Conservation (phyloP, 2,888 invertebrate species). For the Monochamus alternatus region DNA sequence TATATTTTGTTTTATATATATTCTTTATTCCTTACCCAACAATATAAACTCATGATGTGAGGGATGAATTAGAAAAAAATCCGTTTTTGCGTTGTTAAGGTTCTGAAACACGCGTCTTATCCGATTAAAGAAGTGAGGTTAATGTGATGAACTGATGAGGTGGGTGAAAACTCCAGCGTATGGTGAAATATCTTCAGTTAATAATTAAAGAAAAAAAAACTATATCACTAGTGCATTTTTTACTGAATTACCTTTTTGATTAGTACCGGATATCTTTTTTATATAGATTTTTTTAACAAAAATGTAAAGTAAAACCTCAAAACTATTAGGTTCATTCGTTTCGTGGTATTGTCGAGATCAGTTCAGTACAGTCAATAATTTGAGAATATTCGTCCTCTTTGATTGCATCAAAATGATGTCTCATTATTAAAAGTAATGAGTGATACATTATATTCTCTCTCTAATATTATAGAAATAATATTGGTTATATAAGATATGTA, state of each 20-base stretch:
- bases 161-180: not conserved
- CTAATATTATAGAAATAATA: too few relatives aligned
- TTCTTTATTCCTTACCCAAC: conserved; percentile 64
- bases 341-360: too few relatives aligned
- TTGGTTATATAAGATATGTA: too few relatives aligned
- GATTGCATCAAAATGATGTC: too few relatives aligned
- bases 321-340: too few relatives aligned
- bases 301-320: too few relatives aligned
- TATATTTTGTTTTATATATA: conserved; percentile 37
- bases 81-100: conserved; percentile 53
- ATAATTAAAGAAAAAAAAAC: not conserved
- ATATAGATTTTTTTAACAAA: too few relatives aligned
- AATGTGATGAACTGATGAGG: conserved; percentile 22
- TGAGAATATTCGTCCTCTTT: too few relatives aligned
- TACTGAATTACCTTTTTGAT: not conserved
- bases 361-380: too few relatives aligned
- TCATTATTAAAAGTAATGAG: too few relatives aligned
- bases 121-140: conserved; percentile 56
- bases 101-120: conserved; percentile 59
- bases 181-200: conserved; percentile 13
- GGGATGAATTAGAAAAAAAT: conserved; percentile 39
- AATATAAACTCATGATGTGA: conserved; percentile 64
- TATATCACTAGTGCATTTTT: not conserved
- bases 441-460: too few relatives aligned
- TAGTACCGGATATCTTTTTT: not conserved